phyloP scores from a whole-genome alignment of 1,140 invertebrate species.

The Apis laboriosa region DNA sequence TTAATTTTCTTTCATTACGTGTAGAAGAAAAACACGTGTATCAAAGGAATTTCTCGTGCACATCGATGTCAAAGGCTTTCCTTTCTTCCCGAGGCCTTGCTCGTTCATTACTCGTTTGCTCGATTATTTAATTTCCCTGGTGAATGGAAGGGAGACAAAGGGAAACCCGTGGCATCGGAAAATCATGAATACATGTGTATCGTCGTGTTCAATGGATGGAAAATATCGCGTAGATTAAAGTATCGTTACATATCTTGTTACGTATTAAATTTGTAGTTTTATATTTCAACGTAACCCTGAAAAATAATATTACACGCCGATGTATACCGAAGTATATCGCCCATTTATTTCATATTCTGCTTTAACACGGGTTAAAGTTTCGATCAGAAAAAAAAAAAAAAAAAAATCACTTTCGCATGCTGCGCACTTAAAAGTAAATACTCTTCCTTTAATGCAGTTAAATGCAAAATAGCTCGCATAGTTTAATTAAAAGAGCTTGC shows the following conservation, averaged over 20 bases:
- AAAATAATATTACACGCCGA: not conserved
- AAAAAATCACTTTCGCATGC: not conserved
- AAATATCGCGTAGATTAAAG: not conserved
- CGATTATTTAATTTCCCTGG: slow-evolving; percentile 41
- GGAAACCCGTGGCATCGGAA: not conserved
- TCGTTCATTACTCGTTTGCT: slow-evolving; percentile 41
- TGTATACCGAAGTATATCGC: not conserved
- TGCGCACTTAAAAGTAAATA: slow-evolving; percentile 15
- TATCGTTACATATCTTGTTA: not conserved
- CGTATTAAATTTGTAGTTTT: not conserved
- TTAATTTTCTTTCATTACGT: slow-evolving; percentile 46
- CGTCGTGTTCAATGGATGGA: no score
- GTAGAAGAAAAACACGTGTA: slow-evolving; percentile 18
- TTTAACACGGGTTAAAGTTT: slow-evolving; percentile 14
- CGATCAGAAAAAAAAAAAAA: not conserved
- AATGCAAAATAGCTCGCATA: slow-evolving; percentile 43
- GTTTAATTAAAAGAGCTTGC: slow-evolving; percentile 39
- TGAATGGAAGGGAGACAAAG: not conserved
- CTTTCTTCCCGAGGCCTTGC: not conserved
- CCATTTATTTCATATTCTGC: not conserved
- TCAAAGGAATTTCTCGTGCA: slow-evolving; percentile 50
- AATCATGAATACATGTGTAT: not conserved
- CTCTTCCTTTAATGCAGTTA: slow-evolving; percentile 35
- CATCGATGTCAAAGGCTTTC: not conserved
- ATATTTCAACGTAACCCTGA: not conserved